Percentiles rank a stretch among this genome's conserved stretches.
Conservation (phyloP, 2,888 invertebrate species). For the Hybos culiciformis region DNA sequence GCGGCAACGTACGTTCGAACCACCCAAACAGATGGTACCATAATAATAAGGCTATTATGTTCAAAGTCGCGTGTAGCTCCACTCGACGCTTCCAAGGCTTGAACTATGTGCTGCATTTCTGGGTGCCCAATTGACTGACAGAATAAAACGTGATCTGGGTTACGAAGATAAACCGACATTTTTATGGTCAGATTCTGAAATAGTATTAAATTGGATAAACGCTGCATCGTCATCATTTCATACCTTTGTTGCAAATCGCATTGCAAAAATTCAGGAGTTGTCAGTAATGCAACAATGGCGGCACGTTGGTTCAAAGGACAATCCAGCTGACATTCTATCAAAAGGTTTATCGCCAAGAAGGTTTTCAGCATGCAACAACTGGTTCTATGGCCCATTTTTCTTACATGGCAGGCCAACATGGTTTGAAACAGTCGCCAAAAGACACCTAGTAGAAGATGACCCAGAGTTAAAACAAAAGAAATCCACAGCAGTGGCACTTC, state of each 20-base stretch:
- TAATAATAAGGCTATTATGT: too few species aligned
- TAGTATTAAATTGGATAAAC: too few species aligned
- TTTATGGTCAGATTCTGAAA: too few species aligned
- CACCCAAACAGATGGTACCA: too few species aligned
- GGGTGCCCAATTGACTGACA: slow-evolving; percentile 5
- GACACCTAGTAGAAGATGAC: too few species aligned
- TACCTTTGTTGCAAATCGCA: slow-evolving; percentile 10
- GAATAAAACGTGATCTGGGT: too few species aligned
- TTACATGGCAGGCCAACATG: too few species aligned
- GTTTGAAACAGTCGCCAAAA: too few species aligned
- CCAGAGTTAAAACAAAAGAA: background rate
- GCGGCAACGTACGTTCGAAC: too few species aligned
- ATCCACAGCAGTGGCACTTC: background rate
- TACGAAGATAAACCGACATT: too few species aligned
- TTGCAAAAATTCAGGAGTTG: slow-evolving; percentile 5
- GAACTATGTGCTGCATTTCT: slow-evolving; percentile 9
- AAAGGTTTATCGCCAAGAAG: slow-evolving; percentile 4
- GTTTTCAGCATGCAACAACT: too few species aligned
- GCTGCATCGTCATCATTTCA: too few species aligned
- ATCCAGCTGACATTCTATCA: slow-evolving; percentile 6
- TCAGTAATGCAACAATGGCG: slow-evolving; percentile 5
- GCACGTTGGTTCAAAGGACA: slow-evolving; percentile 8
- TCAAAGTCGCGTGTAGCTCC: slow-evolving; percentile 11
- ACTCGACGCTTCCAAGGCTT: slow-evolving; percentile 4
- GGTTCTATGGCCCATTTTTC: slow-evolving; percentile 2